A percentile compares a stretch with the other conserved stretches of the same genome.
Conservation (phyloP, 2,113 vertebrate species). For the Engystomops pustulosus region DNA sequence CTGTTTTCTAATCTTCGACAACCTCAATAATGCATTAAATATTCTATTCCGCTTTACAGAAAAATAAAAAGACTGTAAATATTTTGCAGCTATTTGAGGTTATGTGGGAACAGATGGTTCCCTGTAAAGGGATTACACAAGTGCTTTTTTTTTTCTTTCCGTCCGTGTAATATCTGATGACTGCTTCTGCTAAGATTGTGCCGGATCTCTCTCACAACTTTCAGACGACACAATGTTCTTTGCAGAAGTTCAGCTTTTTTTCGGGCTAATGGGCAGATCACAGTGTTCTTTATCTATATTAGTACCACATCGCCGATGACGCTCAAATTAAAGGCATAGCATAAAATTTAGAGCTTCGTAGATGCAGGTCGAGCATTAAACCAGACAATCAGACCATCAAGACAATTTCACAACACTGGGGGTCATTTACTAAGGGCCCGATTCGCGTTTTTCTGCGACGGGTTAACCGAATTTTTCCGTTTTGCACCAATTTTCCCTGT, state of each 20-base stretch:
- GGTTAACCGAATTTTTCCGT: too few relatives aligned
- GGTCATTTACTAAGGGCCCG: too few relatives aligned
- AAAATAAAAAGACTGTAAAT: background rate
- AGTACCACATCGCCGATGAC: background rate
- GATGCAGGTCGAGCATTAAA: too few relatives aligned
- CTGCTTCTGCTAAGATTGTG: background rate
- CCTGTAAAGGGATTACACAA: background rate
- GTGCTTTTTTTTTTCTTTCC: background rate
- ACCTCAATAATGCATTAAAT: background rate
- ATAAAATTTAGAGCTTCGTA: too few relatives aligned
- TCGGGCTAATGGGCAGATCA: background rate
- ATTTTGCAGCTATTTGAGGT: background rate
- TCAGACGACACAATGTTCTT: background rate
- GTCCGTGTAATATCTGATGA: background rate
- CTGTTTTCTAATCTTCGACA: background rate
- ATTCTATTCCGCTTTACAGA: background rate
- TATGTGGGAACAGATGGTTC: constrained; percentile 7
- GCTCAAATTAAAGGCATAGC: background rate
- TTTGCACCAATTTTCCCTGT: too few relatives aligned
- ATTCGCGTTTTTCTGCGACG: too few relatives aligned
- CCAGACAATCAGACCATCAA: too few relatives aligned
- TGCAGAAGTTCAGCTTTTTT: background rate
- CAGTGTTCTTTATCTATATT: background rate
- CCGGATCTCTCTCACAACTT: background rate
- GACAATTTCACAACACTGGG: too few relatives aligned